Evolutionary conservation across 2,797 vertebrate species (phyloP), one percentile per base, ranked within the genome.

Genomic region (Anableps anableps): DNA sequence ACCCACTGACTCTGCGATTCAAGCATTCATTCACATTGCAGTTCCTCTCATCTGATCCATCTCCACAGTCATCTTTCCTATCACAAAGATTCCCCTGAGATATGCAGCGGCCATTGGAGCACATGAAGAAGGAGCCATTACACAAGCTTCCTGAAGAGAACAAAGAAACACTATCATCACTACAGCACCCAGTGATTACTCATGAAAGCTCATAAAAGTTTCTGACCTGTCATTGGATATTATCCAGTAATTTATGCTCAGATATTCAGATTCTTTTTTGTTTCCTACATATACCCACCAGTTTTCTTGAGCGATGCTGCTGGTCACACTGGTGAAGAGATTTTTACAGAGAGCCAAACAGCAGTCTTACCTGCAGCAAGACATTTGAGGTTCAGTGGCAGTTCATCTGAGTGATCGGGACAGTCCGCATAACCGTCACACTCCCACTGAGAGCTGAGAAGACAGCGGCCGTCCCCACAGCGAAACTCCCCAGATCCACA

Each of bases 351-450:
- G 88, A 91, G 91, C 90, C 89, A 89, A 90, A 86, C 88, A 80
- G 87, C 88, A 81, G 86, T 81, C 94, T 95, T 94, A 96, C 98
- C 98, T 96, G 97, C 97, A 88, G 94, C 97, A 92, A 94, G 96
- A 94, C 99, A 99, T 94, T 97, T 98, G 74, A 93, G 93, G 85
- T 99, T 99, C 90, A 98, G 93, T 55, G 99, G 98, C 55, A 97
- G 97, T 91, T 99, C 99, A 85, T 99, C 98, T 76, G 98, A 99
- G 93, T 92, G 96, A 94, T 99, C 99, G 73, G 96, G 96, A 88
- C 99, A 99, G 95, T 99, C 99, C 36, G 97, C 96, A 68, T 97
- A 97, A 72, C 99, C 97, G 19, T 99, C 99, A 88, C 99, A 99
- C 86, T 99, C 98, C 98, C 99, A 99, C 85, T 98, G 97, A 55